Conservation (phyloP, 2,113 vertebrate genomes). For the Nannospalax galili region DNA sequence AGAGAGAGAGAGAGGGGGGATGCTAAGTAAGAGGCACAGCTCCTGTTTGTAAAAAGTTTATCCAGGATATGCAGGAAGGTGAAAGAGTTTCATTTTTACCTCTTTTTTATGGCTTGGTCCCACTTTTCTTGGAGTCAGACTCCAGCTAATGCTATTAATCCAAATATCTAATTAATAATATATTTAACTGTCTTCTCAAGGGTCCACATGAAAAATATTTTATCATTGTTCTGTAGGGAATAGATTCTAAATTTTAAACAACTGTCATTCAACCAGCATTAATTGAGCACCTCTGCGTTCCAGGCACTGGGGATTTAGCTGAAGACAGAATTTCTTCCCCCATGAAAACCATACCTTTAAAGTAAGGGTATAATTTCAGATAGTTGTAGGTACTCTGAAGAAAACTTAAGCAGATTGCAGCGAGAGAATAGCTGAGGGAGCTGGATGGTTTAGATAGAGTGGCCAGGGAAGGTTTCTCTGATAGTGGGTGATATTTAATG, state of each 20-base stretch:
- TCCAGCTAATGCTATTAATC: neutral
- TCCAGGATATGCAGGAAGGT: neutral
- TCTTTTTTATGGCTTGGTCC: neutral
- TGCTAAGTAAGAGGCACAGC: neutral
- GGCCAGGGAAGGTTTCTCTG: neutral
- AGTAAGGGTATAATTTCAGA: neutral
- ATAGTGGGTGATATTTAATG: neutral
- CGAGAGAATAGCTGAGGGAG: neutral
- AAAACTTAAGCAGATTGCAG: neutral
- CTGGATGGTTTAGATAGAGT: neutral
- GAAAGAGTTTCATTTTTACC: neutral
- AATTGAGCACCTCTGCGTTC: slow-evolving; percentile 8
- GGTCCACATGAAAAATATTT: slow-evolving; percentile 1
- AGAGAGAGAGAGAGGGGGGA: too few species aligned
- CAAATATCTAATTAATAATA: neutral
- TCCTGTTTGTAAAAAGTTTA: slow-evolving; percentile 20
- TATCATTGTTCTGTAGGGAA: slow-evolving; percentile 5
- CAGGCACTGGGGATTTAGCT: neutral
- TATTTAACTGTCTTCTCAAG: slow-evolving; percentile 6
- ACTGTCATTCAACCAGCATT: neutral
- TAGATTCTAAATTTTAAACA: slow-evolving; percentile 33
- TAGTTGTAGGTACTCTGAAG: neutral
- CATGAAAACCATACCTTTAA: neutral
- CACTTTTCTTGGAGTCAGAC: neutral
- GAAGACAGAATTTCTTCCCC: slow-evolving; percentile 12